These are phyloP conservation scores for Rhinoderma darwinii DNA, from an alignment of 2,113 vertebrate species.

Conservation along the genomic window DNA sequence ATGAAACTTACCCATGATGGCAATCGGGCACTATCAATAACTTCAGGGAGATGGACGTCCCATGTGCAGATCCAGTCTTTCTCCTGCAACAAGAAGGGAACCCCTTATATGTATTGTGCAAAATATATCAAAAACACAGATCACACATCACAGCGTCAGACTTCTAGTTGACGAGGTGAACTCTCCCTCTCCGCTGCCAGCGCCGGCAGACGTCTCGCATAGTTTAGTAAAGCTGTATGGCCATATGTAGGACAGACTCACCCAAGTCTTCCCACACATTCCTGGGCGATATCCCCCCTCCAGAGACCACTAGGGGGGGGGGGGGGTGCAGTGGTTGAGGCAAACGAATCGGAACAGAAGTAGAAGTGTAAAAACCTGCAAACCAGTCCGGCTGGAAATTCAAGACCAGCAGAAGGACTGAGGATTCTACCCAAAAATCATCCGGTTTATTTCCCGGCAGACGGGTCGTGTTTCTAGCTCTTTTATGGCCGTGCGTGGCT, in stretches of 20 bases:
- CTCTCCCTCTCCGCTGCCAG: not conserved
- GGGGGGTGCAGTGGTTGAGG: not conserved
- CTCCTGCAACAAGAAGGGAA: constrained; percentile 70
- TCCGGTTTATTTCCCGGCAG: not conserved
- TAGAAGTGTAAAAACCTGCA: not conserved
- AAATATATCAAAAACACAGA: not conserved
- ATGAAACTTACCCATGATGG: constrained; percentile 86
- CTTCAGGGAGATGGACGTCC: constrained; percentile 82
- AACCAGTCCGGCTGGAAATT: constrained; percentile 36
- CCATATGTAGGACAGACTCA: not conserved
- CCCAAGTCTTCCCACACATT: not conserved
- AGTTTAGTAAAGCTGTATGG: too few species aligned
- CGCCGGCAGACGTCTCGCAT: too few species aligned
- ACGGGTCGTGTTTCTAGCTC: not conserved
- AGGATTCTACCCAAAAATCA: constrained; percentile 17
- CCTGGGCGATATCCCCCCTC: not conserved
- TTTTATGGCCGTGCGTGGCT: not conserved
- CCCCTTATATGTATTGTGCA: not conserved
- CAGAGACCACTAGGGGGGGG: not conserved
- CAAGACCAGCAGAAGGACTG: not conserved
- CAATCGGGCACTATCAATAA: constrained; percentile 76
- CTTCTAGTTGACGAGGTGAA: not conserved
- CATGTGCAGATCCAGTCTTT: constrained; percentile 82
- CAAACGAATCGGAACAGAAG: not conserved
- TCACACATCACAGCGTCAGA: not conserved